Conservation (phyloP, 2,888 invertebrate genomes). For the Stratiomys singularior region DNA sequence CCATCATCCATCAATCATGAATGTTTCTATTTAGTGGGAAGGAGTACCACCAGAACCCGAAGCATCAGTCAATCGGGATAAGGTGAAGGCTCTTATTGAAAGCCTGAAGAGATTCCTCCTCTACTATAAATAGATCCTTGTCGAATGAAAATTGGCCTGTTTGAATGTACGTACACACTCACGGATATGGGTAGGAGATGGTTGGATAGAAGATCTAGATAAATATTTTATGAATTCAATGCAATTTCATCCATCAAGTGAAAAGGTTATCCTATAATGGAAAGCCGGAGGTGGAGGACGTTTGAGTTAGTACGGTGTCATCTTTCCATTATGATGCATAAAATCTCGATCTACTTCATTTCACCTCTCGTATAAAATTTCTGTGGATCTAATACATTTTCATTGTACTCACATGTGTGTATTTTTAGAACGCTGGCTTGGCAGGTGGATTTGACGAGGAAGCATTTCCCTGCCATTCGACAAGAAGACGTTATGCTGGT, state of each 20-base stretch:
- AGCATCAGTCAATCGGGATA: not conserved
- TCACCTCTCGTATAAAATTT: not conserved
- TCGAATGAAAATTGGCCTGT: not conserved
- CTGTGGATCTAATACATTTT: not conserved
- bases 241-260: not conserved
- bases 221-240: constrained; percentile 1
- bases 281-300: not conserved
- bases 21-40: not conserved
- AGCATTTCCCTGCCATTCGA: not conserved
- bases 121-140: not conserved
- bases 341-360: not conserved
- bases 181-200: not conserved
- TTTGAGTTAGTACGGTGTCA: not conserved
- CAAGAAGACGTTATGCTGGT: not conserved
- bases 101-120: no score
- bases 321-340: constrained; percentile 8
- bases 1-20: constrained; percentile 1
- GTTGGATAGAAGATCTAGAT: not conserved
- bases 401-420: not conserved
- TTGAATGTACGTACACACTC: no score
- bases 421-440: not conserved
- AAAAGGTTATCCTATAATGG: not conserved
- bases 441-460: not conserved
- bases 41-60: no score
- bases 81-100: not conserved